Conservation (phyloP, 2,113 vertebrate genomes). For the Hemibagrus wyckioides region DNA sequence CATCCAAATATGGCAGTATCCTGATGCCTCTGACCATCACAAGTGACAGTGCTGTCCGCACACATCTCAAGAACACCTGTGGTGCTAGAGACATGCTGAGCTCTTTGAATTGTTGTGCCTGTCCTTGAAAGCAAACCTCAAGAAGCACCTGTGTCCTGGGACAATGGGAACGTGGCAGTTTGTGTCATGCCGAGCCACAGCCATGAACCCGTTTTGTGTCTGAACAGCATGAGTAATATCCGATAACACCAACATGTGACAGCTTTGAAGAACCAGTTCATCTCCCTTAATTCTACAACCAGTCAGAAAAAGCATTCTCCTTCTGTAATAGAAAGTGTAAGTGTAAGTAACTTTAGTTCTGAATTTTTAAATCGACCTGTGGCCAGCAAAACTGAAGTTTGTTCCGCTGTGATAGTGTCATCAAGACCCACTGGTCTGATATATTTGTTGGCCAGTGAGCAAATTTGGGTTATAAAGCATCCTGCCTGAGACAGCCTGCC, state of each 20-base stretch:
- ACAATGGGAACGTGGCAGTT: background rate
- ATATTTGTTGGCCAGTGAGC: constrained; percentile 1
- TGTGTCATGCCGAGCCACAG: background rate
- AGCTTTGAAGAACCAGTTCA: background rate
- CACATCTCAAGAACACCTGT: background rate
- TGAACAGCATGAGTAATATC: background rate
- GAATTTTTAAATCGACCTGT: background rate
- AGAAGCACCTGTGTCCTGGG: background rate
- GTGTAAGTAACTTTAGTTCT: background rate
- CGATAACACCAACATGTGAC: no score
- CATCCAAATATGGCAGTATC: background rate
- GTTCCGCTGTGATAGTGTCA: background rate
- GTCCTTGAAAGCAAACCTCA: background rate
- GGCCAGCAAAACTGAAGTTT: background rate
- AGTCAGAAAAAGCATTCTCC: background rate
- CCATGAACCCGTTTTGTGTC: background rate
- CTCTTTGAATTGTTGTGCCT: background rate
- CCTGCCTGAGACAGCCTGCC: background rate
- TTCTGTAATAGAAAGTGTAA: background rate
- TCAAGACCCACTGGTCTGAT: background rate
- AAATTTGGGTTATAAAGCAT: background rate
- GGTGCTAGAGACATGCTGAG: constrained; percentile 1
- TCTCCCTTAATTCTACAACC: background rate
- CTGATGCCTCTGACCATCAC: background rate
- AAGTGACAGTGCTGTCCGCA: background rate